These are phyloP conservation scores for Suricata suricatta DNA, from an alignment of 2,113 vertebrate species.

Conservation along the genomic window DNA sequence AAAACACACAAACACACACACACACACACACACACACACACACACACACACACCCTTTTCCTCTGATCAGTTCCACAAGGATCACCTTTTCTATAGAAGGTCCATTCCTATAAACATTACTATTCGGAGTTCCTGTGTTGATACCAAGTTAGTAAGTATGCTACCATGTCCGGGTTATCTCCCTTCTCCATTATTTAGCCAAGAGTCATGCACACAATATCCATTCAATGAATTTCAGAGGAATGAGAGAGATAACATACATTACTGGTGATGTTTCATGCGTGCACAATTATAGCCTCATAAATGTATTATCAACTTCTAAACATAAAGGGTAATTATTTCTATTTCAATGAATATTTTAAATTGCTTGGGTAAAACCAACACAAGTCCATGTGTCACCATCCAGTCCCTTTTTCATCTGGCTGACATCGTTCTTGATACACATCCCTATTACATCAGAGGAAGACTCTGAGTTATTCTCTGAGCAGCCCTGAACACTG, in stretches of 20 bases:
- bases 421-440: neutral
- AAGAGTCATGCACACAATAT: neutral
- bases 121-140: neutral
- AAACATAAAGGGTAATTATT: neutral
- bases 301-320: neutral
- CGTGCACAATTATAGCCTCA: neutral
- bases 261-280: neutral
- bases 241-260: neutral
- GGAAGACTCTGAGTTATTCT: neutral
- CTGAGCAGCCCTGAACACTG: neutral
- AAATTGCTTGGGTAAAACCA: neutral
- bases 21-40: neutral
- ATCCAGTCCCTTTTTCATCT: neutral
- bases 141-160: neutral
- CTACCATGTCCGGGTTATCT: neutral
- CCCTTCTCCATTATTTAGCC: neutral
- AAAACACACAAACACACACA: neutral
- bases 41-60: neutral
- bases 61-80: neutral
- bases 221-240: neutral
- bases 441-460: neutral
- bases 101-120: neutral
- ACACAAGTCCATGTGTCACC: neutral
- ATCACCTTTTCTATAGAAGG: neutral
- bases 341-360: neutral